Evolutionary conservation across 2,888 invertebrate species (phyloP).

Genomic region (Sarcophaga caerulescens): DNA sequence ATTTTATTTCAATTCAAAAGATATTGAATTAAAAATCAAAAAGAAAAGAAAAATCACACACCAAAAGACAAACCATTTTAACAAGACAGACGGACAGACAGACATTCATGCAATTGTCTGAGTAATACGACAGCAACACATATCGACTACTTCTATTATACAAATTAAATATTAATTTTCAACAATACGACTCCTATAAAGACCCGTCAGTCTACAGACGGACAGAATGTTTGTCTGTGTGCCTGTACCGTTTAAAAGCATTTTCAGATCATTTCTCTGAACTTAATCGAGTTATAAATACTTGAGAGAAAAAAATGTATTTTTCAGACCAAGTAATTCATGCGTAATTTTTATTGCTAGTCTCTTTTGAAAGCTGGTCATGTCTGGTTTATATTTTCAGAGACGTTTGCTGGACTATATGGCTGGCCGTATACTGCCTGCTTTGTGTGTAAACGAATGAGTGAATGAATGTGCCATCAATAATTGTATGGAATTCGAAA

Average conservation of each 20-base stretch:
- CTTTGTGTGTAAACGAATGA: background rate
- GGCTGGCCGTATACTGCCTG: background rate
- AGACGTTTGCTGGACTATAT: background rate
- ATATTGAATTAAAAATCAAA: background rate
- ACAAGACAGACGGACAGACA: too few relatives aligned
- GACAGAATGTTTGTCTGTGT: background rate
- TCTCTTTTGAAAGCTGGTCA: background rate
- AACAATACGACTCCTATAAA: background rate
- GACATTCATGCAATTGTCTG: background rate
- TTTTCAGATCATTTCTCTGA: constrained; percentile 1
- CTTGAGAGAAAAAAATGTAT: constrained; percentile 36
- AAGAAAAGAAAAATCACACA: background rate
- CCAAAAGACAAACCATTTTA: background rate
- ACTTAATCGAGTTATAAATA: constrained; percentile 66
- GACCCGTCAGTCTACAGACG: constrained; percentile 11
- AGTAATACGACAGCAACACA: background rate
- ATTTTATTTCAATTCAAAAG: constrained; percentile 6
- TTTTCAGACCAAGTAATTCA: constrained; percentile 46
- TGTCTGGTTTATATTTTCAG: background rate
- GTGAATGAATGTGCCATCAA: background rate
- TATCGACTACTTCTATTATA: background rate
- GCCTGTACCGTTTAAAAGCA: background rate
- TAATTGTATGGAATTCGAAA: background rate
- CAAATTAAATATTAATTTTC: background rate
- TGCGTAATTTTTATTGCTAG: constrained; percentile 45